Evolutionary conservation across 2,888 invertebrate species (phyloP), one percentile per base, ranked within the genome.

Genomic region (Drosophila hawaiiensis): DNA sequence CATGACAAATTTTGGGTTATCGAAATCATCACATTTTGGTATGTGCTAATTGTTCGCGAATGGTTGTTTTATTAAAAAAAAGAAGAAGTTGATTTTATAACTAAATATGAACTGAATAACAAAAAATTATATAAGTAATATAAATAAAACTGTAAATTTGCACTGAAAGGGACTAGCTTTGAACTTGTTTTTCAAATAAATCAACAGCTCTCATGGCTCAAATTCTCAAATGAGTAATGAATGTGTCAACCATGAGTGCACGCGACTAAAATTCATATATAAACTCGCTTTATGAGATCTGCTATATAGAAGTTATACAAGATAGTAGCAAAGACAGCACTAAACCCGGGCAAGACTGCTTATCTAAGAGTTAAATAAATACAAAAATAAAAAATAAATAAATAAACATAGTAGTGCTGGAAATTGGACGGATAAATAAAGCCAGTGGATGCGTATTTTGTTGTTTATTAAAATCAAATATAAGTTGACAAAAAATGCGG

Each of bases 11-110:
- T 9, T 50, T 33, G n/a, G 43, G 12, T 29, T 59, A 63, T 64
- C 68, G 60, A 67, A 58, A 61, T 76, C 54, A 58, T 69, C 66
- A 58, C 60, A 73, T 64, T 59, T 60, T 43, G 56, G 31, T 29
- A 69, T 39, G 82, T 84, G 84, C 63, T 87, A 89, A 84, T 84
- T 87, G 52, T 7, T 29, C 16, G 47, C 63, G 55, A 43, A 56
- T 60, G 54, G 43, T 65, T 58, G 37, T 61, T 61, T 61, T 55
- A 16, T 59, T 19, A 28, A 55, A 33, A 31, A 47, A 61, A 25
- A 31, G 31, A n/a, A 56, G 61, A 35, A 25, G 28, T 28, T 43
- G 12, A 71, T 62, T 71, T 52, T 55, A 52, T 35, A 43, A 70
- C 29, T 41, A 53, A 60, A 55, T 58, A 16, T 52, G 31, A n/a